Conservation (phyloP, 2,113 vertebrate genomes). For the Phycodurus eques region DNA sequence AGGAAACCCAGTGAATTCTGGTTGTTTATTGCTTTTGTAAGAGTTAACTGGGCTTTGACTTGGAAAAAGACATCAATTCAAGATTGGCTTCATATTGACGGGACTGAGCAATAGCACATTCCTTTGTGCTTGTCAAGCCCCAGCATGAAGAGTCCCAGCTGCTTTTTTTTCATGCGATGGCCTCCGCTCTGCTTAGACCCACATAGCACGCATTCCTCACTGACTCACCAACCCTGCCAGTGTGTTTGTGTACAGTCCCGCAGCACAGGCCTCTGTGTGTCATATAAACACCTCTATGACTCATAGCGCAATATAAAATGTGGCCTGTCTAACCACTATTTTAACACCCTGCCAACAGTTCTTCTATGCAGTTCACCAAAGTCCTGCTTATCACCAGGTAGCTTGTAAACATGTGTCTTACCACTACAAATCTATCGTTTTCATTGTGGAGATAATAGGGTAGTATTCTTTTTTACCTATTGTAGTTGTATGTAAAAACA, state of each 20-base stretch:
- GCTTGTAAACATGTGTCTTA: background rate
- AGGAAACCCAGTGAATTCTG: background rate
- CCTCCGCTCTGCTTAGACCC: constrained; percentile 34
- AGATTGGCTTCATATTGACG: constrained; percentile 21
- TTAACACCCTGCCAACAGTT: constrained; percentile 33
- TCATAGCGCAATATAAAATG: constrained; percentile 50
- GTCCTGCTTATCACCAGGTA: background rate
- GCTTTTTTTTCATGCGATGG: constrained; percentile 47
- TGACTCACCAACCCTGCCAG: constrained; percentile 56
- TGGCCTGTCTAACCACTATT: constrained; percentile 2
- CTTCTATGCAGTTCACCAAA: background rate
- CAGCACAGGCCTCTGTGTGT: constrained; percentile 20
- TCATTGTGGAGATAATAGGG: constrained; percentile 14
- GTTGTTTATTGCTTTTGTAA: background rate
- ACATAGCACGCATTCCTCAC: constrained; percentile 62
- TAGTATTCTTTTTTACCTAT: constrained; percentile 10
- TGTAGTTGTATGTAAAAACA: constrained; percentile 20
- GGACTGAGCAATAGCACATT: constrained; percentile 32
- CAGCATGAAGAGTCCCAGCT: constrained; percentile 59
- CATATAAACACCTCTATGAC: constrained; percentile 49
- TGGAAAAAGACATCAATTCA: background rate
- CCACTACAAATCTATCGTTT: background rate
- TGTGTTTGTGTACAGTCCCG: constrained; percentile 17
- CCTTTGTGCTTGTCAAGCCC: constrained; percentile 47
- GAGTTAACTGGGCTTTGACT: background rate